Evolutionary conservation across 2,888 invertebrate genomes (phyloP), one percentile per base, ranked within the genome.

Genomic region (Andrena bicolor): DNA sequence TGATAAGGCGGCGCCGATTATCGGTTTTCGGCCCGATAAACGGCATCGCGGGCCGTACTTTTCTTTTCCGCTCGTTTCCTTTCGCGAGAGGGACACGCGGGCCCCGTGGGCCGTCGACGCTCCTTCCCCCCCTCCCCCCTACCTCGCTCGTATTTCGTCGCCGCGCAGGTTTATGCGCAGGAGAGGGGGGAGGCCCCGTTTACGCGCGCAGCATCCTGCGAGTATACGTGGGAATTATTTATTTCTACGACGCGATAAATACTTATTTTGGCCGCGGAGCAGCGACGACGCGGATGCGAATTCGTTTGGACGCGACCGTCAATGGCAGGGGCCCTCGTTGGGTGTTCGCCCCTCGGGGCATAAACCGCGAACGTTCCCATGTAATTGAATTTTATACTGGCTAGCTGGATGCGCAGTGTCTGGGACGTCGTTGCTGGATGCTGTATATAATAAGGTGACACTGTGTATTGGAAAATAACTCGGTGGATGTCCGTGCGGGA

Each of bases 351-450:
- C 32, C 32, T 16, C 35, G 58, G 66, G n/a, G 35, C 35, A 53
- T 30, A 41, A 77, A 66, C 41, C 41, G 41, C 41, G 28, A 30
- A 53, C 13, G 56, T 10, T 30, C 5, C 26, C 53, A 48, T 48
- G 74, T 78, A 69, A 80, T 80, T 80, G 76, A 61, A 64, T 65
- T 80, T 76, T 76, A 70, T 53, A 13, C 41, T 20, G 2, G 66
- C 20, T 16, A 30, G 28, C 10, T 49, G 66, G 41, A 30, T 2
- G 16, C 10, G 10, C 30, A 30, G 23, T 35, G 48, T 30, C 48
- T 41, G 20, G 51, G 2, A 10, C 65, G 51, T 60, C 32, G 76
- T 30, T 60, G 7, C 23, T 32, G 23, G 7, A 56, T 26, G 56
- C 10, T 23, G 56, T 56, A 56, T 56, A 56, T 56, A 26, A 56